Evolutionary conservation across 2,888 invertebrate genomes (phyloP).

Genomic region (Epicampocera succincta): DNA sequence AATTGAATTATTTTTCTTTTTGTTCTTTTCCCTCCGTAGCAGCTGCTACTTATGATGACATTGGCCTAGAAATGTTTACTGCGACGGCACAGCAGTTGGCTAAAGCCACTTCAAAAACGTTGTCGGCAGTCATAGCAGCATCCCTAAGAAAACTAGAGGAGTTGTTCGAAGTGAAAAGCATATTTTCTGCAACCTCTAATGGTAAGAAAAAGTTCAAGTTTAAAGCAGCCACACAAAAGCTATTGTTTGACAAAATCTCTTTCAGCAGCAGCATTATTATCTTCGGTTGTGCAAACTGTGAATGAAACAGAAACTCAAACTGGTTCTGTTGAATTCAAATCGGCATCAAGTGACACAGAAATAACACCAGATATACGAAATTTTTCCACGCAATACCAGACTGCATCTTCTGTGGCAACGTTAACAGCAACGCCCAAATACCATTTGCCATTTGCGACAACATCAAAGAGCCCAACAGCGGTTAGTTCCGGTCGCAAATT

Average conservation of each 20-base stretch:
- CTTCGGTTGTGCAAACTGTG: constrained; percentile 6
- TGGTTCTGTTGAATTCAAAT: not conserved
- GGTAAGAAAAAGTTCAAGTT: constrained; percentile 73
- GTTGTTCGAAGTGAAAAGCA: constrained; percentile 12
- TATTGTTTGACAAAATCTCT: not conserved
- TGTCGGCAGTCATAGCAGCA: constrained; percentile 6
- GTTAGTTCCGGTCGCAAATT: constrained; percentile 76
- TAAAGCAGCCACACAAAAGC: constrained; percentile 55
- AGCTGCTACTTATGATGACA: constrained; percentile 27
- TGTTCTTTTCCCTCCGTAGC: not conserved
- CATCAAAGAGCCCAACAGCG: constrained; percentile 5
- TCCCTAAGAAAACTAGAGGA: not conserved
- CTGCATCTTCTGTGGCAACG: not conserved
- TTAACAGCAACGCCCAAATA: not conserved
- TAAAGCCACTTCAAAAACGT: constrained; percentile 2
- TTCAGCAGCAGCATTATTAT: not conserved
- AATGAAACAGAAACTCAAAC: constrained; percentile 1
- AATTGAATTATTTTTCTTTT: constrained; percentile 7
- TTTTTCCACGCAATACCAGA: not conserved
- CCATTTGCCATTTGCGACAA: not conserved
- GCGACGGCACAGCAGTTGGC: constrained; percentile 12
- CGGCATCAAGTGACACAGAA: not conserved
- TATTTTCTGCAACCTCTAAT: constrained; percentile 54
- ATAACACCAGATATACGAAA: constrained; percentile 9
- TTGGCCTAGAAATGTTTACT: constrained; percentile 16